Evolutionary conservation across 2,113 vertebrate species (phyloP), one percentile per base, ranked within the genome.

Genomic region (Seriola aureovittata): DNA sequence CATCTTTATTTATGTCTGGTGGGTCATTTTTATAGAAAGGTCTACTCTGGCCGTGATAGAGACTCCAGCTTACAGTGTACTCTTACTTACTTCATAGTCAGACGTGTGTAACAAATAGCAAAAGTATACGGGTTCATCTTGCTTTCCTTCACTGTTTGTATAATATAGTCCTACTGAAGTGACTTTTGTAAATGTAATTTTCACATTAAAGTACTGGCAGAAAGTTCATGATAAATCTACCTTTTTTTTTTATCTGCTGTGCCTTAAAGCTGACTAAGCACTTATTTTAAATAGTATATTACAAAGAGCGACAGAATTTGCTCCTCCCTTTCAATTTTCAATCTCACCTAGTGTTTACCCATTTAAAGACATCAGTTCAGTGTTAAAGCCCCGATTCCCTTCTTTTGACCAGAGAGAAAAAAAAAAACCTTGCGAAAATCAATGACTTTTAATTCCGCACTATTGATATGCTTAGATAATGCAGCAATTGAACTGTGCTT

Each of bases 401-500:
- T 85, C 88, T 91, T 87, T 83, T 87, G n/a, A 82, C 84, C 38
- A 85, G 83, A 85, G 71, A 10, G 36, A 57, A 29, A 54, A 70
- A 66, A 78, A 73, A 82, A 75, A 76, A 75, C 76, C 40, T 80
- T 57, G 75, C 85, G 86, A 90, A 92, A 94, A 57, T 95, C 94
- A 94, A 95, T 95, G 65, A 88, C 89, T 94, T 95, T 93, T 94
- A 94, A 95, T 94, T 94, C 89, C 50, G 83, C 83, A 71, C 81
- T 93, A 94, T 94, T 94, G 94, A 94, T 94, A 95, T 92, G 89
- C 91, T 88, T 86, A 92, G 92, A 94, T 94, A 95, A 95, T 93
- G 90, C 88, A 86, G 85, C 90, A 88, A 93, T 93, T 94, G 91
- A 94, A 88, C 85, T 91, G 89, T 93, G 81, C 78, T 91, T 93